Percentiles rank a stretch among this genome's conserved stretches.
phyloP scores from a whole-genome alignment of 1,140 invertebrate genomes.

The Trissolcus basalis region DNA sequence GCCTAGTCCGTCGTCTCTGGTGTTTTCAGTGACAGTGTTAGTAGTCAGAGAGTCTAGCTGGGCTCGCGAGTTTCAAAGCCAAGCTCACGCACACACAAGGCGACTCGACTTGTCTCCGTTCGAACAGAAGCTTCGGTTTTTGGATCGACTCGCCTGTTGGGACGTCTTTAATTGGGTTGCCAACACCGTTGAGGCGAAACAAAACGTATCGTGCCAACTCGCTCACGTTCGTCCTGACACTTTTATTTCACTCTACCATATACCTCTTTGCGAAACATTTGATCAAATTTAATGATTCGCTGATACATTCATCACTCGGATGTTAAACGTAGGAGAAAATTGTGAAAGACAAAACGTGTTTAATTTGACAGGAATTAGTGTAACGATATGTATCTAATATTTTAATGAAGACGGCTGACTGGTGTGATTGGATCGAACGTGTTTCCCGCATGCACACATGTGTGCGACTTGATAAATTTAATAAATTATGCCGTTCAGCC shows the following conservation, averaged over 20 bases:
- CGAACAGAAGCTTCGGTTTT: conserved; percentile 55
- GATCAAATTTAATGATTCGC: neutral
- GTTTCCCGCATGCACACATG: conserved; percentile 37
- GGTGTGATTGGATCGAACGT: conserved; percentile 45
- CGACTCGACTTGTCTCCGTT: conserved; percentile 27
- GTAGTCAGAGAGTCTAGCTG: conserved; percentile 62
- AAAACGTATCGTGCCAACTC: conserved; percentile 47
- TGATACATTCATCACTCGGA: neutral
- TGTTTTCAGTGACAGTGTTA: conserved; percentile 65
- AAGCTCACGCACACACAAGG: conserved; percentile 43
- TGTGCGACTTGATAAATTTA: conserved; percentile 68
- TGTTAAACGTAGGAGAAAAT: neutral
- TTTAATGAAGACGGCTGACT: conserved; percentile 53
- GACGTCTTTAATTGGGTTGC: conserved; percentile 76
- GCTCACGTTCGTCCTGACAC: no score
- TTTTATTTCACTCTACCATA: neutral
- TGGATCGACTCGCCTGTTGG: conserved; percentile 67
- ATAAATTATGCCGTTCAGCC: conserved; percentile 70
- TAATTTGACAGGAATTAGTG: conserved; percentile 33
- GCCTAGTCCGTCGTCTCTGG: conserved; percentile 62
- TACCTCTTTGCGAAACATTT: neutral
- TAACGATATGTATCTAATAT: conserved; percentile 39
- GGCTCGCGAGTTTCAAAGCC: conserved; percentile 50
- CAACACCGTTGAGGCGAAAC: conserved; percentile 67
- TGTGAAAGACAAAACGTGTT: neutral